These are phyloP conservation scores for Falco naumanni DNA, from an alignment of 2,797 vertebrate genomes.

Conservation along the genomic window DNA sequence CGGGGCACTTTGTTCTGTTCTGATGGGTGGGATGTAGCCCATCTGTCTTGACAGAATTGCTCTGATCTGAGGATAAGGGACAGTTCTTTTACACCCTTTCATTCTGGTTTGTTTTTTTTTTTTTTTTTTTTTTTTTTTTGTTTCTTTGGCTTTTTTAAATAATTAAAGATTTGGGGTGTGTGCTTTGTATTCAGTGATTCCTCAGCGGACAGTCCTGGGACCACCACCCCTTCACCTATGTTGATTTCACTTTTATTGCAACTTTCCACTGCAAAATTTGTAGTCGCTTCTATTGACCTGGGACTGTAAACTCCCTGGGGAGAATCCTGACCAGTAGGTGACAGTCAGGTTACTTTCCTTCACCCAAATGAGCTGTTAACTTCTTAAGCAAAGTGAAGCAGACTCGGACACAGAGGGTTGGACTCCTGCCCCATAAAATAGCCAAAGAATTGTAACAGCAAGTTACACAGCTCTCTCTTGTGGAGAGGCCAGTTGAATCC, in stretches of 20 bases:
- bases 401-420: not conserved
- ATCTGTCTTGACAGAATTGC: not conserved
- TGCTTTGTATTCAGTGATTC: not conserved
- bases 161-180: not conserved
- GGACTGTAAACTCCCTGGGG: not conserved
- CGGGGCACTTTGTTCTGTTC: not conserved
- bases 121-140: not conserved
- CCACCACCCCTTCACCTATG: not conserved
- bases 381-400: not conserved
- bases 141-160: not conserved
- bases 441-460: not conserved
- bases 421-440: not conserved
- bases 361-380: not conserved
- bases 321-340: not conserved
- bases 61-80: not conserved
- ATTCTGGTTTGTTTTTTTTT: not conserved
- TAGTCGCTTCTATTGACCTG: not conserved
- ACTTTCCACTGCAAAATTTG: not conserved
- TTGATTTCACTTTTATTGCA: not conserved
- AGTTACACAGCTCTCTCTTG: not conserved
- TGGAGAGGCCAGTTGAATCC: not conserved
- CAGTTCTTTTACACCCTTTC: rapidly evolving
- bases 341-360: conserved; percentile 15
- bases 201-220: not conserved
- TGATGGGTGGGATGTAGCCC: not conserved